Percentiles rank a stretch among this genome's conserved stretches.
Evolutionary conservation across 2,888 invertebrate genomes (phyloP).

Genomic region (Chrysolina americana): DNA sequence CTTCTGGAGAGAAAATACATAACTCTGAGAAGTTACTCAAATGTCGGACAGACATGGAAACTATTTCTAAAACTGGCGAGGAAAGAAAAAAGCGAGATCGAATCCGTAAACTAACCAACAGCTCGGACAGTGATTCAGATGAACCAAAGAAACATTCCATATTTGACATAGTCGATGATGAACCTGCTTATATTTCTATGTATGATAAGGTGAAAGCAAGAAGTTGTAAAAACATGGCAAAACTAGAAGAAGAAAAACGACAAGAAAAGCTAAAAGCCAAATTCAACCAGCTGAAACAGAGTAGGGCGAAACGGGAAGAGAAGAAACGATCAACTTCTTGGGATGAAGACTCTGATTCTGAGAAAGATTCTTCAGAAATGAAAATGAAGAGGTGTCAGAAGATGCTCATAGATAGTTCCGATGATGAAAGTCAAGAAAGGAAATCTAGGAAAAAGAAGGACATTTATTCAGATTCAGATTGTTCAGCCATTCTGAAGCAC

Average conservation of each 20-base stretch:
- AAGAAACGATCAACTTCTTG: constrained; percentile 91
- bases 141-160: constrained; percentile 92
- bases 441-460: constrained; percentile 67
- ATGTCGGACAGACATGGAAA: constrained; percentile 49
- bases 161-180: constrained; percentile 91
- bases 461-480: constrained; percentile 72
- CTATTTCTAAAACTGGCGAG: constrained; percentile 55
- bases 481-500: constrained; percentile 68
- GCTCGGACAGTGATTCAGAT: constrained; percentile 82
- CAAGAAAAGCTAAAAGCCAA: constrained; percentile 91
- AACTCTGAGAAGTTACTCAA: constrained; percentile 53
- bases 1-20: constrained; percentile 43
- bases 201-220: constrained; percentile 97
- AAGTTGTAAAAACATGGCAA: constrained; percentile 94
- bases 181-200: constrained; percentile 95
- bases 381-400: constrained; percentile 62
- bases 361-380: constrained; percentile 62
- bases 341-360: constrained; percentile 88
- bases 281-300: constrained; percentile 89
- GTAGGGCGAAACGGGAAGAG: constrained; percentile 88
- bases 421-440: constrained; percentile 63
- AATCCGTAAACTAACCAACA: constrained; percentile 70
- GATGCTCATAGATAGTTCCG: constrained; percentile 66
- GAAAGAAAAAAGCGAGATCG: constrained; percentile 59
- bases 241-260: constrained; percentile 89